These are phyloP conservation scores for Fundulus diaphanus DNA, from an alignment of 2,797 vertebrate species.

Conservation along the genomic window DNA sequence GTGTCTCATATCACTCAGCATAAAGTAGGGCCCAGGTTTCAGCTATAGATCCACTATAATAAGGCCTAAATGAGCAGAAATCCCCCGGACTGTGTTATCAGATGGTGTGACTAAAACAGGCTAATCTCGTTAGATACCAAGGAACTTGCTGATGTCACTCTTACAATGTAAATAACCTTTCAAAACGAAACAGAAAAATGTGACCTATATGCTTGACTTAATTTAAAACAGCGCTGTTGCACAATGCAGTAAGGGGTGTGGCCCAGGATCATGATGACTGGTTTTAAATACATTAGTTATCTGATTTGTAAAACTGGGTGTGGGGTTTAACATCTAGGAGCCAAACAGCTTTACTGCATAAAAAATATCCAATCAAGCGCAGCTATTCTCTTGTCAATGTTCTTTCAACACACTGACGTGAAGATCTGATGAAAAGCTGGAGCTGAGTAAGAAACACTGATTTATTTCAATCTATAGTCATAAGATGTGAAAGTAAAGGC, in stretches of 20 bases:
- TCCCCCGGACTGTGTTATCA: background rate
- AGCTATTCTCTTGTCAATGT: conserved; percentile 54
- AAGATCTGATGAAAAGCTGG: conserved; percentile 50
- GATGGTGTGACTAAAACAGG: background rate
- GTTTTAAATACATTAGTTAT: conserved; percentile 38
- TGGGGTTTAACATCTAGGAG: conserved; percentile 24
- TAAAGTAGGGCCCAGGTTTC: background rate
- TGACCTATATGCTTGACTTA: background rate
- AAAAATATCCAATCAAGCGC: conserved; percentile 55
- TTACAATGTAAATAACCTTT: background rate
- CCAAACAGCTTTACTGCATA: conserved; percentile 54
- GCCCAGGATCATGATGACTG: conserved; percentile 28
- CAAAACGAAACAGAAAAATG: background rate
- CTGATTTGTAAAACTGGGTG: conserved; percentile 40
- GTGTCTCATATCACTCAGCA: too few species aligned
- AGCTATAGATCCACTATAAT: background rate
- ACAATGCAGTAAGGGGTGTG: conserved; percentile 25
- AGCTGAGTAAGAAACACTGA: conserved; percentile 44
- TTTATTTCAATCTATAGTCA: conserved; percentile 34
- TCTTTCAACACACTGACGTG: conserved; percentile 59
- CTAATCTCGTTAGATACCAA: background rate
- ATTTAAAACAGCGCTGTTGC: conserved; percentile 30
- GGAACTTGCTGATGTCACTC: background rate
- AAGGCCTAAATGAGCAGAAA: background rate
- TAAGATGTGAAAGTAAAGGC: conserved; percentile 58